A percentile compares a stretch with the other conserved stretches of the same genome.
These are phyloP conservation scores for Corythornis madagascariensis DNA, from an alignment of 2,113 vertebrate genomes.

Conservation along the genomic window DNA sequence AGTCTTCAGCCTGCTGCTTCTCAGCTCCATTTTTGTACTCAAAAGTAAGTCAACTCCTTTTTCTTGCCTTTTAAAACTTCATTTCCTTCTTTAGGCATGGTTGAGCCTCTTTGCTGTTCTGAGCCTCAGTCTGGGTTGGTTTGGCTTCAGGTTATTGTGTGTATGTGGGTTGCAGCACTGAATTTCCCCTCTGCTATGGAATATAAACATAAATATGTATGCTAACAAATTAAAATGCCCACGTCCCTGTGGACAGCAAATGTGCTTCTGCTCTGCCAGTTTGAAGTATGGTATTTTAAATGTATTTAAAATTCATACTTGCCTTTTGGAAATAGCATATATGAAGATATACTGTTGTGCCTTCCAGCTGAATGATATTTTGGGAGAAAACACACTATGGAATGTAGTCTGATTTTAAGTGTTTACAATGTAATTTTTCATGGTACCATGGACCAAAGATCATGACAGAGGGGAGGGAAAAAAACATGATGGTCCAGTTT, in stretches of 20 bases:
- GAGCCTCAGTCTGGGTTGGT: neutral
- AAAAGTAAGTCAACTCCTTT: conserved; percentile 76
- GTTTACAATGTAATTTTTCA: neutral
- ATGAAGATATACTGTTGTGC: neutral
- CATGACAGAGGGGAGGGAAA: fast-evolving
- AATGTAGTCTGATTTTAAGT: neutral
- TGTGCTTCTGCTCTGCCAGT: neutral
- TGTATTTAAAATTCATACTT: neutral
- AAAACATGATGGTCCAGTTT: fast-evolving
- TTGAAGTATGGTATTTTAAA: neutral
- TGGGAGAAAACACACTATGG: neutral
- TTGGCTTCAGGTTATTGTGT: neutral
- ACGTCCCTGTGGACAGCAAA: neutral
- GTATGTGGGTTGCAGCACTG: neutral
- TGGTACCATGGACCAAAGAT: neutral
- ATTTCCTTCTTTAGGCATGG: fast-evolving
- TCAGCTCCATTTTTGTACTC: conserved; percentile 68
- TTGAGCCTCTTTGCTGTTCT: neutral
- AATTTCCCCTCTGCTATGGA: neutral
- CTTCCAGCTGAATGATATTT: neutral
- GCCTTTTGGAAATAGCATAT: neutral
- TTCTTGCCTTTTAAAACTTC: neutral
- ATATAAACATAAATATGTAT: neutral
- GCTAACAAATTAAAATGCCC: neutral
- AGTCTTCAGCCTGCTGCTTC: conserved; percentile 66